A percentile compares a stretch with the other conserved stretches of the same genome.
Conservation (phyloP, 2,113 vertebrate species). For the Sinosuthora webbiana region DNA sequence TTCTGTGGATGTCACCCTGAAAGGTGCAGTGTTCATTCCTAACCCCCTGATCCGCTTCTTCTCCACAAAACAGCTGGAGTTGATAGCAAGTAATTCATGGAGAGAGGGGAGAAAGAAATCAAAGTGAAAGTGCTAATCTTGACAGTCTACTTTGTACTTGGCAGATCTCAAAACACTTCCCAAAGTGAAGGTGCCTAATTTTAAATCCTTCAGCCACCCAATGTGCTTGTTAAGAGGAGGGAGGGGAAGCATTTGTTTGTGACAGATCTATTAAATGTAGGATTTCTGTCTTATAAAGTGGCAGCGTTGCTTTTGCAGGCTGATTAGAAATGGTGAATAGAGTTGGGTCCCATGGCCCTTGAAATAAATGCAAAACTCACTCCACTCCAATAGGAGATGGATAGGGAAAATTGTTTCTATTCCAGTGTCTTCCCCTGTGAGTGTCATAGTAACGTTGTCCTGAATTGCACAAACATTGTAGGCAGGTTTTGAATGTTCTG, state of each 20-base stretch:
- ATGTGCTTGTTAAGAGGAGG: not conserved
- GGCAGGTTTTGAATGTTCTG: not conserved
- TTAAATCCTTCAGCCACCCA: not conserved
- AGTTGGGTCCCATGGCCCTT: not conserved
- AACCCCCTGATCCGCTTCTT: not conserved
- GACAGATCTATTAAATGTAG: not conserved
- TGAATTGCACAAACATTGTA: not conserved
- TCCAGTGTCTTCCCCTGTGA: not conserved
- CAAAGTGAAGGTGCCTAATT: not conserved
- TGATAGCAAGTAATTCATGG: not conserved
- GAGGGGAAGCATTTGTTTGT: constrained; percentile 1
- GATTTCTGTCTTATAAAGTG: not conserved
- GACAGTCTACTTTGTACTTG: not conserved
- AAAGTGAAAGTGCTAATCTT: not conserved
- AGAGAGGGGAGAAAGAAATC: fast-evolving
- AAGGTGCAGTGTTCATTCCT: not conserved
- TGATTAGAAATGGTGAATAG: not conserved
- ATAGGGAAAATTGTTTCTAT: not conserved
- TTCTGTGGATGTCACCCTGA: not conserved
- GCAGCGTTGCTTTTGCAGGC: not conserved
- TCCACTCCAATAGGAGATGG: not conserved
- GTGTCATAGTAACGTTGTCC: not conserved
- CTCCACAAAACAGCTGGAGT: not conserved
- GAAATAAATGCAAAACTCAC: not conserved
- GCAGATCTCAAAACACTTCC: not conserved